Percentiles rank a stretch among this genome's conserved stretches.
Evolutionary conservation across 2,113 vertebrate species (phyloP).

Genomic region (Felis catus): F.catus_Fca126_mat1.0 CM031420.1:120173501-120174000

Average conservation of each 20-base stretch:
- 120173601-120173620: background rate
- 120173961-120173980: background rate
- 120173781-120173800: background rate
- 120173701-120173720: background rate
- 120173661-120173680: background rate
- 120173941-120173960: background rate
- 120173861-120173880: background rate
- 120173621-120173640: background rate
- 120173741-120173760: constrained; percentile 13
- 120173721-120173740: constrained; percentile 35
- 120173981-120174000: background rate
- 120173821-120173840: constrained; percentile 40
- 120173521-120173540: background rate
- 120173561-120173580: background rate
- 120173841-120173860: background rate
- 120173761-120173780: constrained; percentile 29
- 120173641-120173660: background rate
- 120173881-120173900: background rate
- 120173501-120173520: background rate
- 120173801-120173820: background rate
- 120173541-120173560: background rate
- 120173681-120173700: background rate
- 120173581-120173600: background rate
- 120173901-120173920: background rate
- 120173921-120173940: background rate